Evolutionary conservation across 2,113 vertebrate genomes (phyloP), one percentile per base, ranked within the genome.

Genomic region (Mirounga angustirostris): DNA sequence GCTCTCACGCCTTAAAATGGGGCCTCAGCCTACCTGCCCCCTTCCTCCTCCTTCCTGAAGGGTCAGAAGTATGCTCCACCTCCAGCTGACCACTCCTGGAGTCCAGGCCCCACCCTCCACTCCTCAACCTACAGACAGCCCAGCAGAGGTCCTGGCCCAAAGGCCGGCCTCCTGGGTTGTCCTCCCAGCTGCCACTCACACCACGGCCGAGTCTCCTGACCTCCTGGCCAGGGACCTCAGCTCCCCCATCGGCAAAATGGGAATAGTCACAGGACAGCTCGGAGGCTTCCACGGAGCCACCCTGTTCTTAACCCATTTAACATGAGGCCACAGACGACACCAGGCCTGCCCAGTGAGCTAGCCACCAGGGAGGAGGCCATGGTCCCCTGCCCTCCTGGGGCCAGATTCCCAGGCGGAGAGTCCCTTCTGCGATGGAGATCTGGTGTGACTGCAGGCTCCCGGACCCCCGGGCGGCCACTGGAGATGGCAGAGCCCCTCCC

Each of bases 31-130:
- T 28, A 63, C 43, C n/a, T 8, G 36, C 46, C 12, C 18, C 63
- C 58, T 81, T 6, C 87, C 89, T 85, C 83, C 46, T 26, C 52
- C 78, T 91, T 43, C 88, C 43, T 0, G 33, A 21, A 76, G 24
- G 63, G 7, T 28, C 0, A 1, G 40, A 73, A 52, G 69, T 46
- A 0, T 0, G 1, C 0, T 16, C 73, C 24, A 18, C 52, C 16
- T n/a, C 78, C 61, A 74, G 54, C 30, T 7, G 50, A 21, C 28
- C 8, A 3, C 24, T 33, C n/a, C 69, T 4, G 30, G 61, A 54
- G 52, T 50, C 43, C 65, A 67, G 76, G 84, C 13, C n/a, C 43
- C 26, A 33, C 33, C 18, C 22, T 82, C 58, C 10, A 26, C 46
- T 19, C 36, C 9, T 91, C 71, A 8, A 14, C 52, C n/a, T 2